Base-by-base conservation (phyloP, 2,113 vertebrate species). In the Rhegmatorhina hoffmannsi region DNA sequence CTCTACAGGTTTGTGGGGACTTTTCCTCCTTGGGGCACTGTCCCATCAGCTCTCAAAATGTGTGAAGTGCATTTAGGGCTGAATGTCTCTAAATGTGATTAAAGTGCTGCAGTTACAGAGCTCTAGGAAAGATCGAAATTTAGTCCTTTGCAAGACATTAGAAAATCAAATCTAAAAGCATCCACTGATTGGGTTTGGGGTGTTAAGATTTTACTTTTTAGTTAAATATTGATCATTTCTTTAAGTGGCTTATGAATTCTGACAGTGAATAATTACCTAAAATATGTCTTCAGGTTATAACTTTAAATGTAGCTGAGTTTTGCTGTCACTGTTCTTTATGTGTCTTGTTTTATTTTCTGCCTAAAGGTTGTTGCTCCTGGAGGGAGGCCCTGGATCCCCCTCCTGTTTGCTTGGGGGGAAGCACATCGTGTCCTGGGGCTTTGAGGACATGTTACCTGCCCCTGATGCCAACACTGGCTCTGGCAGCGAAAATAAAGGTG, bases 381-480 rank as follows among this genome's bases (percentile, higher is more conserved):
- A 99, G 97, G 99, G 99, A 83, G 99, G 99, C 13, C 99, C 99
- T 21, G 99, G 99, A 46, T 99, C 99, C 62, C 99, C 99, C 52
- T 99, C 99, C 52, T 99, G 99, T 97, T 98, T 99, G 94, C 97
- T 99, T 2, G 99, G 99, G 74, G 99, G 99, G 47, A 99, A 99
- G 92, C 99, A 99, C 96, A 98, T 98, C 69, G 99, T 99, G 55
- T 99, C 99, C 18, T 99, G 99, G 99, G 99, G 99, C 23, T 99
- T 99, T 97, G 99, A 99, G 97, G 99, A 99, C 96, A 99, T 99
- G 99, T 96, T 99, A 75, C 99, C 99, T 15, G 98, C 99, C 15
- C 99, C 99, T 43, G 99, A 99, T 94, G 98, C 98, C 86, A 99
- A 98, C 97, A 98, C 97, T 92, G 98, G 98, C 82, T 98, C 98